Conservation (phyloP, 1,140 invertebrate genomes). For the Drosophila nikananu region DNA sequence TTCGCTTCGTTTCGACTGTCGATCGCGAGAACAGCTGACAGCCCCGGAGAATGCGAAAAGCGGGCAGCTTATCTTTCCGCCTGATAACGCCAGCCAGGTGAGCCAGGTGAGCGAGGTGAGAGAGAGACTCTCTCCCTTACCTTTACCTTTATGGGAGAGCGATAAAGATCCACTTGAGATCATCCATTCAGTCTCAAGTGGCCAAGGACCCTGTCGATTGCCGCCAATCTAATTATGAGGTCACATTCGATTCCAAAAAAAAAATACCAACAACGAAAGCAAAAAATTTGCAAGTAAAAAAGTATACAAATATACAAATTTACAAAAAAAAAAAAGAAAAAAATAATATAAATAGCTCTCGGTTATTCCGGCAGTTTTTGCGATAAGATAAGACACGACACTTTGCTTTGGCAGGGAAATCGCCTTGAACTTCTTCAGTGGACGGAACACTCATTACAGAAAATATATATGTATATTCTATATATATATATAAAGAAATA, state of each 20-base stretch:
- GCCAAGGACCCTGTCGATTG: constrained; percentile 17
- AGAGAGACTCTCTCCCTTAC: background rate
- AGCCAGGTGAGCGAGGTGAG: constrained; percentile 20
- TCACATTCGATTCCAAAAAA: constrained; percentile 8
- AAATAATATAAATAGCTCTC: constrained; percentile 46
- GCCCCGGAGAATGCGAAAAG: constrained; percentile 44
- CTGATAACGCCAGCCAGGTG: constrained; percentile 56
- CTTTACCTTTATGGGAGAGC: background rate
- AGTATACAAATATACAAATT: constrained; percentile 9
- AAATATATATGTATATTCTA: background rate
- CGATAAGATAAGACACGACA: constrained; percentile 53
- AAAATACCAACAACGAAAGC: background rate
- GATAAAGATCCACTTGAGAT: constrained; percentile 24
- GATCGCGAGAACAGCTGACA: constrained; percentile 51
- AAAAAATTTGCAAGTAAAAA: constrained; percentile 3
- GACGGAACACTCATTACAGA: constrained; percentile 30
- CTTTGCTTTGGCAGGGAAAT: constrained; percentile 20
- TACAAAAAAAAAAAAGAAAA: background rate
- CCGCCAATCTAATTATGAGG: constrained; percentile 21
- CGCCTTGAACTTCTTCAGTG: constrained; percentile 35
- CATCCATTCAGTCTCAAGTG: constrained; percentile 16
- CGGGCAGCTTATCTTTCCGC: constrained; percentile 59
- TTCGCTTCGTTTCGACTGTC: constrained; percentile 46
- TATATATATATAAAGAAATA: background rate
- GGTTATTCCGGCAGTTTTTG: constrained; percentile 48